Percentiles rank a stretch among this genome's conserved stretches.
Conservation (phyloP, 2,113 vertebrate genomes). For the Naja naja region DNA sequence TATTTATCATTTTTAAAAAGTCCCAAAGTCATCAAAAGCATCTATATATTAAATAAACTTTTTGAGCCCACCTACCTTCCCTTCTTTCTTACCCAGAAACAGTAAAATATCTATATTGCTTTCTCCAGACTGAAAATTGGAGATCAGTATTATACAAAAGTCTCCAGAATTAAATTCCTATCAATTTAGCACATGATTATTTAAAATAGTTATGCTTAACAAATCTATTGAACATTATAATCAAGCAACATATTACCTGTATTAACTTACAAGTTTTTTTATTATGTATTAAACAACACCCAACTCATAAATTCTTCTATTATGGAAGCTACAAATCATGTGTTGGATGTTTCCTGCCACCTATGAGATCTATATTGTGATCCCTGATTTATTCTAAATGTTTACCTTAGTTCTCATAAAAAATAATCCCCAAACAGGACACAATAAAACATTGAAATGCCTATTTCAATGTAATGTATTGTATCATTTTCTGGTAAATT, state of each 20-base stretch:
- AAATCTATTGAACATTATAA: neutral
- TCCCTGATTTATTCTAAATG: neutral
- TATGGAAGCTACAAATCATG: neutral
- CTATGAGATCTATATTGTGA: neutral
- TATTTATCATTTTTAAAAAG: neutral
- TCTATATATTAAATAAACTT: neutral
- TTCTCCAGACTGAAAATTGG: neutral
- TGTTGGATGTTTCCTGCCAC: neutral
- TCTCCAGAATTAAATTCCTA: neutral
- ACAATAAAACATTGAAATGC: neutral
- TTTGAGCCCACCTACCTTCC: neutral
- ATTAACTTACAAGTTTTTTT: neutral
- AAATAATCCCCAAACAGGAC: neutral
- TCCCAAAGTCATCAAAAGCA: neutral
- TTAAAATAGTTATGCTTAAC: neutral
- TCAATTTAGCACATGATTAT: neutral
- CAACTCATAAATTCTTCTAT: neutral
- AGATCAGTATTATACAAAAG: neutral
- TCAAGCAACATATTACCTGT: neutral
- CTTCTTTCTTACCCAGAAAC: neutral
- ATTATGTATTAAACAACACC: neutral
- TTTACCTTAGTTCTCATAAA: neutral
- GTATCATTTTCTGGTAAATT: neutral
- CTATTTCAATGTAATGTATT: neutral
- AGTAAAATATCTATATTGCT: neutral